Conservation (phyloP, 2,113 vertebrate genomes). For the Platysteira castanea region DNA sequence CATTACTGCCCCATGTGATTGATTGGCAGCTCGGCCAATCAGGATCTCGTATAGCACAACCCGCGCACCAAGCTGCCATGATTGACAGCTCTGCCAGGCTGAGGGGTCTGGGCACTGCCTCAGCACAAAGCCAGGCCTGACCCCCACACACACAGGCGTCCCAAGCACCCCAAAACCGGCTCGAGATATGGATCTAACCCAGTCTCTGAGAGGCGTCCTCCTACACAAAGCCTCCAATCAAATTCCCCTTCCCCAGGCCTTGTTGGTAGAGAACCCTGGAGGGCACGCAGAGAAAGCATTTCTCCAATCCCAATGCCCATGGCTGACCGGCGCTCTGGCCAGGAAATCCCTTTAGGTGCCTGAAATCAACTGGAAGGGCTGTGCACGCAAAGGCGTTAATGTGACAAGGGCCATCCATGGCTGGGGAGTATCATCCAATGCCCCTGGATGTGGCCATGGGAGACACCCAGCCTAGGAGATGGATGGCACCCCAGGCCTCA, state of each 20-base stretch:
- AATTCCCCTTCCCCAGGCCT: no score
- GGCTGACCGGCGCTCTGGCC: neutral
- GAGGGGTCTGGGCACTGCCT: neutral
- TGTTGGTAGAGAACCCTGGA: rapidly evolving
- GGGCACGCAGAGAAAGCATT: neutral
- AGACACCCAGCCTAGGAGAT: neutral
- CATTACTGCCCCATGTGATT: rapidly evolving
- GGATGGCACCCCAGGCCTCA: slow-evolving; percentile 29
- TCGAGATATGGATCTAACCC: neutral
- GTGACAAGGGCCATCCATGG: rapidly evolving
- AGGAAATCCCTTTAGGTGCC: neutral
- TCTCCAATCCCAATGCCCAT: rapidly evolving
- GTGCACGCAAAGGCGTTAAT: rapidly evolving
- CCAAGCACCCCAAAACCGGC: neutral
- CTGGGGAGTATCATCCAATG: neutral
- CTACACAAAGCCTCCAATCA: rapidly evolving
- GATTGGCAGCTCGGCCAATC: neutral
- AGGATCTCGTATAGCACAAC: neutral
- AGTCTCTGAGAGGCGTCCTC: rapidly evolving
- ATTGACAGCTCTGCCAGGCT: neutral
- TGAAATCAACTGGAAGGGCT: neutral
- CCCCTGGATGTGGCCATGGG: neutral
- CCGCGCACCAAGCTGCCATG: rapidly evolving
- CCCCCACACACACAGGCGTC: neutral
- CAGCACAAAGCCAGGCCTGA: neutral